These are phyloP conservation scores for Tholera decimalis DNA, from an alignment of 2,888 invertebrate genomes.

Conservation along the genomic window DNA sequence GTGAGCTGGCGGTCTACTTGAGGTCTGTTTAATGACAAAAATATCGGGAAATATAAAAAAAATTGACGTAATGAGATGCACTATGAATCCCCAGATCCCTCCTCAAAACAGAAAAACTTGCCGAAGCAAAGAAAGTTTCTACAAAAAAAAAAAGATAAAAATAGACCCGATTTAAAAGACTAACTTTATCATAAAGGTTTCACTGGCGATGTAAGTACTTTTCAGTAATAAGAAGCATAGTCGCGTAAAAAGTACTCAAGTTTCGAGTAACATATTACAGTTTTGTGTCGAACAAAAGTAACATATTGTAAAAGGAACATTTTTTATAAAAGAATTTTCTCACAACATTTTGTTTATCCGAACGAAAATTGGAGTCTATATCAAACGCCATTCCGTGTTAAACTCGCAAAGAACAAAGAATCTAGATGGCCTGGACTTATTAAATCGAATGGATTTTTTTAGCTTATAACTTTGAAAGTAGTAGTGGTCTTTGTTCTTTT, in stretches of 20 bases:
- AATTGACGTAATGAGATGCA: no score
- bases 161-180: not conserved
- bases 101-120: not conserved
- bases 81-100: no score
- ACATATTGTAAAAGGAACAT: conserved; percentile 11
- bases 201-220: not conserved
- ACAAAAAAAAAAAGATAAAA: not conserved
- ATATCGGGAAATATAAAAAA: no score
- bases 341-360: conserved; percentile 18
- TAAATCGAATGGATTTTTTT: conserved; percentile 20
- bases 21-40: no score
- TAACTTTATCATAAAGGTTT: conserved; percentile 6
- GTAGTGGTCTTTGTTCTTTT: conserved; percentile 16
- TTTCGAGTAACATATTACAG: conserved; percentile 8
- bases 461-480: conserved; percentile 22
- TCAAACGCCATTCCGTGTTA: conserved; percentile 28
- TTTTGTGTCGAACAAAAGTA: conserved; percentile 19
- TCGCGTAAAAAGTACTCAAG: conserved; percentile 28
- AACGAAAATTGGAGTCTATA: conserved; percentile 18
- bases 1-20: no score
- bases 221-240: not conserved
- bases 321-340: conserved; percentile 35
- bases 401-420: conserved; percentile 26
- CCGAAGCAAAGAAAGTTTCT: not conserved
- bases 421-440: conserved; percentile 29